phyloP scores from a whole-genome alignment of 2,797 vertebrate species.

The Nannoperca obscura region DNA sequence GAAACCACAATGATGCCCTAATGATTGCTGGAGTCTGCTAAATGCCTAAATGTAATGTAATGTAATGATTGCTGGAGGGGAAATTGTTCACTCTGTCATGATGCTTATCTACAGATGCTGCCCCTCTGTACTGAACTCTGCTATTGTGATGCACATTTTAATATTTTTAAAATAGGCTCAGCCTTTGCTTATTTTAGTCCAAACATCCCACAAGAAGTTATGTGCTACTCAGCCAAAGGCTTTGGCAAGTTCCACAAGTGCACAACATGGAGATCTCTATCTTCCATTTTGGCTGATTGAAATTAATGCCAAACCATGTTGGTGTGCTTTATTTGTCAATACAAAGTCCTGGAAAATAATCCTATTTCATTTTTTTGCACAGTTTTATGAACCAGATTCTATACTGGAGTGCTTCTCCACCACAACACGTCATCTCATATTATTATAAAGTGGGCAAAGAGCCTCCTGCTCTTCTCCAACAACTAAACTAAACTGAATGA shows the following conservation, averaged over 20 bases:
- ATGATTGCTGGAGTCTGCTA: constrained; percentile 42
- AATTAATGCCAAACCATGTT: constrained; percentile 37
- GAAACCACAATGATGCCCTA: constrained; percentile 36
- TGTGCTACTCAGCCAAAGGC: constrained; percentile 30
- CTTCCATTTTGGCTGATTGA: constrained; percentile 18
- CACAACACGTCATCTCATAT: constrained; percentile 14
- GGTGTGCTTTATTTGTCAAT: constrained; percentile 39
- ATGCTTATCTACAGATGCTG: constrained; percentile 46
- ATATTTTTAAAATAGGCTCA: constrained; percentile 44
- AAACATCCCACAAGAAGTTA: constrained; percentile 43
- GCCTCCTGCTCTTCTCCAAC: not conserved
- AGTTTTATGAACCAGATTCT: constrained; percentile 8
- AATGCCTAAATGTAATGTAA: too few relatives aligned
- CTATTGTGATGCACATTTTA: constrained; percentile 44
- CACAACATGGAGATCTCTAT: constrained; percentile 2
- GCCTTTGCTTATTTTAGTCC: constrained; percentile 45
- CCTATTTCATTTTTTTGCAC: not conserved
- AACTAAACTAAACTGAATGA: constrained; percentile 25
- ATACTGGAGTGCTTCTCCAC: constrained; percentile 12
- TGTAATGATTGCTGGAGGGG: constrained; percentile 51
- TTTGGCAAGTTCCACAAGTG: constrained; percentile 18
- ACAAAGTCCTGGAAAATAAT: constrained; percentile 33
- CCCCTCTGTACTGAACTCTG: constrained; percentile 55
- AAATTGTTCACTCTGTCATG: constrained; percentile 43
- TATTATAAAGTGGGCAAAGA: constrained; percentile 31